phyloP scores from a whole-genome alignment of 2,797 vertebrate species.

The Notoglanidium macrostoma region DNA sequence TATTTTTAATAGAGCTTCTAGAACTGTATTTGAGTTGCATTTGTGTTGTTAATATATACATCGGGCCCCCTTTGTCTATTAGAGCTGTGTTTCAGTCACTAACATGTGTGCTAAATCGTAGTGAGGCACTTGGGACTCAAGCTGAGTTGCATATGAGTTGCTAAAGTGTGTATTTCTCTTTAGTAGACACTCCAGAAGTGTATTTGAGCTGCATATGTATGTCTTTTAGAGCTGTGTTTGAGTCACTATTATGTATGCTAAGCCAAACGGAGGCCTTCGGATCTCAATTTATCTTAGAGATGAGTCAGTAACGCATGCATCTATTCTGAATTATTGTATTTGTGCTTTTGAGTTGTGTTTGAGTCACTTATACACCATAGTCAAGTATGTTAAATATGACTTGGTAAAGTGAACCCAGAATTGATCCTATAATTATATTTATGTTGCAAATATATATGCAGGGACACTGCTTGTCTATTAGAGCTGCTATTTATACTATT shows the following conservation, averaged over 20 bases:
- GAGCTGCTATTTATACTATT: background rate
- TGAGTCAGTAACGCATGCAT: background rate
- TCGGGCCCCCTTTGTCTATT: background rate
- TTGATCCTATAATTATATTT: background rate
- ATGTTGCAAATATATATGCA: background rate
- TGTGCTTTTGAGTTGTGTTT: background rate
- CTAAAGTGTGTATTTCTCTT: too few species aligned
- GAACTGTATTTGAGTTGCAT: background rate
- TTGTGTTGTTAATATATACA: background rate
- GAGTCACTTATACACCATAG: background rate
- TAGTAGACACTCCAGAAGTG: background rate
- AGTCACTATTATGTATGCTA: background rate
- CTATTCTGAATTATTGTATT: background rate
- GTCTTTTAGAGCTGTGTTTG: background rate
- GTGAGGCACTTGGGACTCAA: background rate
- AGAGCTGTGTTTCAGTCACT: too few species aligned
- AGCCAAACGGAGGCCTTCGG: background rate
- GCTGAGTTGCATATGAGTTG: background rate
- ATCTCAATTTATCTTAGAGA: background rate
- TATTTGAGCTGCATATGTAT: background rate
- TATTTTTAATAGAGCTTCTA: background rate
- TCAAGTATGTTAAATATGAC: background rate
- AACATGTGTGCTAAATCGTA: background rate
- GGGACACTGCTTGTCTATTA: background rate
- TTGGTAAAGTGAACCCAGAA: background rate